A percentile compares a stretch with the other conserved stretches of the same genome.
Evolutionary conservation across 2,888 invertebrate genomes (phyloP).

Genomic region (Callimorpha dominula): DNA sequence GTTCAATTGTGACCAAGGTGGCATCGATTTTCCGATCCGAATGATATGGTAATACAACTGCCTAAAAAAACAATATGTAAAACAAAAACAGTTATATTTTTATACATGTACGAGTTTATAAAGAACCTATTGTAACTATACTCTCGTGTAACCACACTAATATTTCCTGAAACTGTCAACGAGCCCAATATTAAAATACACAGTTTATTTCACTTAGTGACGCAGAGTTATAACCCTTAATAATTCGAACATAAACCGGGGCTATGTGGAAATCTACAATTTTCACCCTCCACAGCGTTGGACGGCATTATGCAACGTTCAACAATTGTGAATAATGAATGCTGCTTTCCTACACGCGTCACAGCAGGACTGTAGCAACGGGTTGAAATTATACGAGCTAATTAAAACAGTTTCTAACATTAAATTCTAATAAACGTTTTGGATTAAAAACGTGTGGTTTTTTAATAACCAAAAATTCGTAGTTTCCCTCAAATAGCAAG

Average conservation of each 20-base stretch:
- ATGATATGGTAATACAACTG: no score
- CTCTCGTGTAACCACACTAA: slow-evolving; percentile 22
- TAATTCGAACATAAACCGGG: slow-evolving; percentile 54
- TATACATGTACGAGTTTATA: background rate
- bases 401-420: slow-evolving; percentile 32
- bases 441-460: background rate
- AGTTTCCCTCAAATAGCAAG: no score
- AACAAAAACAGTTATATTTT: background rate
- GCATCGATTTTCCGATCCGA: background rate
- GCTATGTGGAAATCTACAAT: slow-evolving; percentile 48
- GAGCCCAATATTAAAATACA: slow-evolving; percentile 43
- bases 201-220: slow-evolving; percentile 53
- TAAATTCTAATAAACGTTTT: background rate
- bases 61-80: background rate
- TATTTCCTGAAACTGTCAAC: slow-evolving; percentile 41
- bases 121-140: slow-evolving; percentile 22
- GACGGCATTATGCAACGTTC: slow-evolving; percentile 40
- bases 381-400: slow-evolving; percentile 33
- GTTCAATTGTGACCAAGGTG: background rate
- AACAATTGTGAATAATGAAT: slow-evolving; percentile 60
- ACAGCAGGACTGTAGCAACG: slow-evolving; percentile 21
- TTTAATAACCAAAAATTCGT: background rate
- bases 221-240: slow-evolving; percentile 56
- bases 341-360: slow-evolving; percentile 51
- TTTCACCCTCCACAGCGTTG: slow-evolving; percentile 37